Evolutionary conservation across 1,140 invertebrate genomes (phyloP).

Genomic region (Euschistus heros): DNA sequence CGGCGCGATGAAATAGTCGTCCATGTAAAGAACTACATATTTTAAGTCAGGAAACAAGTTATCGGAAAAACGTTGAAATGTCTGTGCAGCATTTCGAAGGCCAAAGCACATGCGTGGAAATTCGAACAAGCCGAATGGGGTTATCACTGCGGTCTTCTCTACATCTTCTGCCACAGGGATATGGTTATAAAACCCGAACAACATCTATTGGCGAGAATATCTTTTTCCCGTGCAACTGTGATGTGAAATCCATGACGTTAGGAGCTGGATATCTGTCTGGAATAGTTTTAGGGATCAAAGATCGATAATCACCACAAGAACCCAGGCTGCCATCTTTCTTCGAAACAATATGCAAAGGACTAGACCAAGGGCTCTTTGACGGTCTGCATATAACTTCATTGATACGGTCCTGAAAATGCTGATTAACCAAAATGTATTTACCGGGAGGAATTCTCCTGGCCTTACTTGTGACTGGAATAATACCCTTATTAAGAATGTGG

Average conservation of each 20-base stretch:
- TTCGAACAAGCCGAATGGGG: conserved; percentile 31
- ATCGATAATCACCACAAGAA: background rate
- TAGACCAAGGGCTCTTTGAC: background rate
- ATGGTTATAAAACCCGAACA: conserved; percentile 32
- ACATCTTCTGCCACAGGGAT: conserved; percentile 32
- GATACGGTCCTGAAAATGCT: background rate
- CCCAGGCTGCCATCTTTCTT: background rate
- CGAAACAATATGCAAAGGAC: background rate
- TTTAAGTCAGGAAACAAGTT: background rate
- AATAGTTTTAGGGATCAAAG: background rate
- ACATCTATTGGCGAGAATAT: background rate
- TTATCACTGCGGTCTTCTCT: conserved; percentile 35
- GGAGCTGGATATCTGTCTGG: background rate
- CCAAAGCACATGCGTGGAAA: conserved; percentile 37
- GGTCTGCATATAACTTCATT: background rate
- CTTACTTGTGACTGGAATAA: background rate
- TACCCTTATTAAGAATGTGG: background rate
- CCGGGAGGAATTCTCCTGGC: background rate
- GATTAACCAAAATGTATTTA: background rate
- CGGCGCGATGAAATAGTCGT: no score
- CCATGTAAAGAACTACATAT: no score
- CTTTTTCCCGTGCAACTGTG: conserved; percentile 36
- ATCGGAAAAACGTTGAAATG: conserved; percentile 34
- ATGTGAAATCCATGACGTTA: background rate
- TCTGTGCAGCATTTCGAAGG: conserved; percentile 34